Evolutionary conservation across 2,113 vertebrate species (phyloP), one percentile per base, ranked within the genome.

Genomic region (Ciconia stormi): DNA sequence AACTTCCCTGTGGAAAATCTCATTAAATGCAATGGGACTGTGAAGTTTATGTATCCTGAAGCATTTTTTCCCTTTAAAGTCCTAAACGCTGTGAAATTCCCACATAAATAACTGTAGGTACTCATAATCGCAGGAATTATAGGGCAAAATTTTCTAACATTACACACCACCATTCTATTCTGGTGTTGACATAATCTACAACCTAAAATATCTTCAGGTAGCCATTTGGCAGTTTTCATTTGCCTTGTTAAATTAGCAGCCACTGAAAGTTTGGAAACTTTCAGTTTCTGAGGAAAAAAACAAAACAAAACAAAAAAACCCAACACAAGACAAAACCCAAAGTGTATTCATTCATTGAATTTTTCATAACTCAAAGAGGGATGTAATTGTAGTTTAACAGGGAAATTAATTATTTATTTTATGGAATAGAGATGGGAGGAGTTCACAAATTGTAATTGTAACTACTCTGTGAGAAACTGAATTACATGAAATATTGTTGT

Each of bases 311-410:
- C n/a, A 11, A 26, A n/a, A 40, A 63, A 52, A 66, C 4, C 3
- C 6, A 13, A 66, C 4, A 3, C 6, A 13, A 85, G 26, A 2
- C 4, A 47, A 56, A 32, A 1, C 1, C 2, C 8, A 30, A 46
- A 25, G 1, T 38, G 0, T 52, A 73, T 44, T 55, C 1, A 44
- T 47, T 53, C 20, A 26, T 5, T 74, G 11, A 58, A 14, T 74
- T 49, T 44, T 44, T 79, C 7, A 8, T 62, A 70, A 36, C 11
- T 62, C 6, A 52, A 61, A 32, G 7, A 25, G 0, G 13, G 11
- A 44, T 40, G 3, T 22, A 44, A 10, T 34, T 87, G 16, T 9
- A 26, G 5, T 4, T 93, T 50, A 52, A n/a, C 1, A 30, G 7
- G 18, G 10, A 78, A 50, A 25, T 16, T 27, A 85, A 7, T 65